Evolutionary conservation across 2,888 invertebrate species (phyloP).

Genomic region (Sinodicranocentrus sp.): DNA sequence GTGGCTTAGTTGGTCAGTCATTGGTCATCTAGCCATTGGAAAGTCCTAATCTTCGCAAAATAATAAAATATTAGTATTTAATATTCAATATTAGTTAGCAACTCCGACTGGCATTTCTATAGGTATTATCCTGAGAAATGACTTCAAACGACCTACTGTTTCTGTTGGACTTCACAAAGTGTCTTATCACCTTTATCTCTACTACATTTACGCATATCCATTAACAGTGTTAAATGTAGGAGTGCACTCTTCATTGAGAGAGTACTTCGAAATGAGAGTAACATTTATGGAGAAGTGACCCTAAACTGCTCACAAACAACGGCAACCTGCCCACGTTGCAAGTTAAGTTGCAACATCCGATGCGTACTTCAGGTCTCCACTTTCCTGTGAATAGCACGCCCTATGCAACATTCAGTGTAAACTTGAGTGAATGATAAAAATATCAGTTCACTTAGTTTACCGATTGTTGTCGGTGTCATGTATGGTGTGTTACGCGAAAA

Average conservation of each 20-base stretch:
- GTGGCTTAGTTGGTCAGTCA: background rate
- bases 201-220: background rate
- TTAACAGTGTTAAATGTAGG: background rate
- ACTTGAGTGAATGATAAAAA: slow-evolving; percentile 12
- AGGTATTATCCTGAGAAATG: background rate
- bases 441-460: slow-evolving; percentile 26
- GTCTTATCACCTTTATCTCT: background rate
- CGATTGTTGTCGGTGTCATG: slow-evolving; percentile 23
- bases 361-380: background rate
- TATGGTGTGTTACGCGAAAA: slow-evolving; percentile 32
- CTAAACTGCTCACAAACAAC: background rate
- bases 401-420: slow-evolving; percentile 16
- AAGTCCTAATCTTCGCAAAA: no score
- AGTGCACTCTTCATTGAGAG: background rate
- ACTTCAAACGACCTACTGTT: background rate
- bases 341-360: background rate
- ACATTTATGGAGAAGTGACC: slow-evolving; percentile 9
- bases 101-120: background rate
- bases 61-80: no score
- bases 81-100: no score
- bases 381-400: background rate
- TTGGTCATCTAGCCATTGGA: background rate
- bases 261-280: slow-evolving; percentile 7
- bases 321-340: no score
- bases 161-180: background rate